A percentile compares a stretch with the other conserved stretches of the same genome.
Evolutionary conservation across 2,888 invertebrate species (phyloP).

Genomic region (Prionchulus punctatus): DNA sequence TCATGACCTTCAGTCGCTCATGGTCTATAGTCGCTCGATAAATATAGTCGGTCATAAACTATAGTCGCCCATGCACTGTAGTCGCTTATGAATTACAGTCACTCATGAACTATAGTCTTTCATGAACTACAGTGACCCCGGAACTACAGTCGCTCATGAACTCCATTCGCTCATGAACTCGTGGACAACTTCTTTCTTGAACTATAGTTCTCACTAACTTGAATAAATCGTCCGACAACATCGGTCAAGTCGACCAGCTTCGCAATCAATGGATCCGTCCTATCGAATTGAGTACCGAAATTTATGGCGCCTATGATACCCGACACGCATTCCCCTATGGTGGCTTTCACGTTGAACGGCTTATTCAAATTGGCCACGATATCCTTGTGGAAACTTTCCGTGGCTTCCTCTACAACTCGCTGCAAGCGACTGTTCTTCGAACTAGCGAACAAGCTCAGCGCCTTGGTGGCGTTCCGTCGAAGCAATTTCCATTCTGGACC

Average conservation of each 20-base stretch:
- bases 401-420: not conserved
- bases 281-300: slow-evolving; percentile 1
- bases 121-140: too few species aligned
- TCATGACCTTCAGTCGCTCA: too few species aligned
- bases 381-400: not conserved
- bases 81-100: too few species aligned
- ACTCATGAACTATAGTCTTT: too few species aligned
- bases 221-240: too few species aligned
- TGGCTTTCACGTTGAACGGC: not conserved
- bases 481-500: slow-evolving; percentile 4
- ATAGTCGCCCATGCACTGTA: too few species aligned
- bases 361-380: not conserved
- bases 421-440: slow-evolving; percentile 4
- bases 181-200: too few species aligned
- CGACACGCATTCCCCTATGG: slow-evolving; percentile 1
- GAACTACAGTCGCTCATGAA: too few species aligned
- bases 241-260: not conserved
- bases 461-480: not conserved
- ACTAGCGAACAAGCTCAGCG: slow-evolving; percentile 3
- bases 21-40: too few species aligned
- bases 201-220: too few species aligned
- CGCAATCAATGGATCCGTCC: not conserved
- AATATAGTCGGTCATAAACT: too few species aligned
- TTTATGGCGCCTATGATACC: slow-evolving; percentile 3
- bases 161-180: too few species aligned